phyloP scores from a whole-genome alignment of 2,888 invertebrate genomes.

The Pinctada fucata region DNA sequence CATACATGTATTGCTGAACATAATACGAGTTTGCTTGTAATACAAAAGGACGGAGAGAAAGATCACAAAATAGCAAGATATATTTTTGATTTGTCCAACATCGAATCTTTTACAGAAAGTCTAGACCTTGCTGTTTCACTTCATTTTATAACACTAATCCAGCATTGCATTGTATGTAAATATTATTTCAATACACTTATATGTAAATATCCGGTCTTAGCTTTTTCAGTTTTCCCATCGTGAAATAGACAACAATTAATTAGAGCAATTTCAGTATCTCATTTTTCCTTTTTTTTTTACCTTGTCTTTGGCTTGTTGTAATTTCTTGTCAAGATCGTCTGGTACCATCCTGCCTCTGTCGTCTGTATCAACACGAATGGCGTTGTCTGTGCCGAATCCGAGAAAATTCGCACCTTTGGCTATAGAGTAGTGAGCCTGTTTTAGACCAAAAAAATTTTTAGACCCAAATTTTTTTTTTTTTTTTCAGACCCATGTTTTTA shows the following conservation, averaged over 20 bases:
- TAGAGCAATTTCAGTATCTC: too few relatives aligned
- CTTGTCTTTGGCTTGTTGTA: slow-evolving; percentile 74
- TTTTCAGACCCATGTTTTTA: not conserved
- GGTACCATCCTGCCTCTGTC: slow-evolving; percentile 84
- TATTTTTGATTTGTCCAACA: too few relatives aligned
- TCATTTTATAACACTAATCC: too few relatives aligned
- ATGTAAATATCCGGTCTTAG: too few relatives aligned
- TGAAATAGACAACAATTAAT: too few relatives aligned
- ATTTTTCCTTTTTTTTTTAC: slow-evolving; percentile 29
- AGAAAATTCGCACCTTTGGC: slow-evolving; percentile 90
- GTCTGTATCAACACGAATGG: slow-evolving; percentile 85
- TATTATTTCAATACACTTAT: too few relatives aligned
- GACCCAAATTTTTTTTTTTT: not conserved
- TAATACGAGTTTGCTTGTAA: not conserved
- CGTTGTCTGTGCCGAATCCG: slow-evolving; percentile 90
- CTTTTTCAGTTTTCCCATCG: too few relatives aligned
- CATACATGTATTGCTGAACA: not conserved
- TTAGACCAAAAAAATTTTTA: not conserved
- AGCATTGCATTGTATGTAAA: too few relatives aligned
- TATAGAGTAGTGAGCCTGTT: slow-evolving; percentile 86
- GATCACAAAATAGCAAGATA: not conserved
- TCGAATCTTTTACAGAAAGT: too few relatives aligned
- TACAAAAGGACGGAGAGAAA: not conserved
- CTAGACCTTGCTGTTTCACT: too few relatives aligned
- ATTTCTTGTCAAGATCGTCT: slow-evolving; percentile 82